phyloP scores from a whole-genome alignment of 2,113 vertebrate genomes.

The Procapra przewalskii region DNA sequence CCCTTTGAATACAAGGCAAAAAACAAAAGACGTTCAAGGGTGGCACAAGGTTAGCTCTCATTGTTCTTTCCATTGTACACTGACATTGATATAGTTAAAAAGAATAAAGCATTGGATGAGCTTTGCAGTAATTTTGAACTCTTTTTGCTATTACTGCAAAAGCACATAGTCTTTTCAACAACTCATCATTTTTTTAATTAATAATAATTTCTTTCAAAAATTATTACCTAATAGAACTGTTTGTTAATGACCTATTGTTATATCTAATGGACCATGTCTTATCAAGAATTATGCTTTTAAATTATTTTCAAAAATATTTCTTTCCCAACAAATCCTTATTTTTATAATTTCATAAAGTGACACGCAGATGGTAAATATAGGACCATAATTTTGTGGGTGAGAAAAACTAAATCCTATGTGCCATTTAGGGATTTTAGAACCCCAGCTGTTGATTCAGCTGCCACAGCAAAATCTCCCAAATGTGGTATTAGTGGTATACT shows the following conservation, averaged over 20 bases:
- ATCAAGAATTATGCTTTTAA: conserved; percentile 1
- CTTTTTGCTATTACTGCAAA: background rate
- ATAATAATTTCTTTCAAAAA: conserved; percentile 25
- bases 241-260: conserved; percentile 49
- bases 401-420: conserved; percentile 69
- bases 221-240: conserved; percentile 12
- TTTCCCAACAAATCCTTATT: conserved; percentile 41
- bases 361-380: conserved; percentile 73
- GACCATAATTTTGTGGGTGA: conserved; percentile 69
- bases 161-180: background rate
- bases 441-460: conserved; percentile 73
- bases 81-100: background rate
- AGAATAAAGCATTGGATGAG: background rate
- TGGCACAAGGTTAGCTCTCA: background rate
- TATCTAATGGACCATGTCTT: background rate
- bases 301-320: conserved; percentile 49
- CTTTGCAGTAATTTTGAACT: background rate
- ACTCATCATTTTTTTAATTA: background rate
- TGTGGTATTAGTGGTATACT: background rate
- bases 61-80: background rate
- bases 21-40: background rate
- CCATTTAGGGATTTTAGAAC: conserved; percentile 68
- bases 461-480: conserved; percentile 55
- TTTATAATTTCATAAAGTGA: conserved; percentile 71
- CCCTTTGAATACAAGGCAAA: background rate